Evolutionary conservation across 2,113 vertebrate species (phyloP).

Genomic region (Hemiscyllium ocellatum): DNA sequence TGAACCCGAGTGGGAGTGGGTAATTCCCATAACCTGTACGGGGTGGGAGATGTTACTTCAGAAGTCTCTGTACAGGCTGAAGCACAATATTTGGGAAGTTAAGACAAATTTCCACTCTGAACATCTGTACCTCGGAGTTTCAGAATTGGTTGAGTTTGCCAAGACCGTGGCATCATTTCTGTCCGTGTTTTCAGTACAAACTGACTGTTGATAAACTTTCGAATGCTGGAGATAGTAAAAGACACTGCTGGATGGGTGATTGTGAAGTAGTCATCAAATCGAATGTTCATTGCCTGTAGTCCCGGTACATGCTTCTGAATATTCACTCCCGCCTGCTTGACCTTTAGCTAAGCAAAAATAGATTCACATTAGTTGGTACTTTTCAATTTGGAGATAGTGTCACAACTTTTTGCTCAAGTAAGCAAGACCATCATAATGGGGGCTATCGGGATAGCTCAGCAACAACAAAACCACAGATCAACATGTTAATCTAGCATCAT

Average conservation of each 20-base stretch:
- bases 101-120: not conserved
- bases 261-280: constrained; percentile 57
- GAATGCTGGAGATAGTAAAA: constrained; percentile 62
- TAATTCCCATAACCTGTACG: too few relatives aligned
- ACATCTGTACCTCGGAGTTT: constrained; percentile 55
- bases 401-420: not conserved
- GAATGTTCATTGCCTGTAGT: constrained; percentile 49
- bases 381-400: constrained; percentile 27
- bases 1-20: too few relatives aligned
- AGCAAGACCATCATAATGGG: not conserved
- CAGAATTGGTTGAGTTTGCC: constrained; percentile 48
- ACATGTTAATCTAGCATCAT: not conserved
- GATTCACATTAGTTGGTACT: not conserved
- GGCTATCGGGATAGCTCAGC: not conserved
- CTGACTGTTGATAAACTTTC: constrained; percentile 64
- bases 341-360: constrained; percentile 51
- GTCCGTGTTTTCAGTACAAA: constrained; percentile 60
- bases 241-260: constrained; percentile 61
- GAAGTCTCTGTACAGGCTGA: not conserved
- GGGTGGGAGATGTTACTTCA: not conserved
- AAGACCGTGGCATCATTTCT: constrained; percentile 49
- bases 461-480: not conserved
- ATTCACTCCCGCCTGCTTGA: constrained; percentile 63
- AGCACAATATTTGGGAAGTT: not conserved
- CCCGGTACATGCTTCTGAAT: constrained; percentile 64